These are phyloP conservation scores for Phalera bucephala DNA, from an alignment of 2,888 invertebrate species.

Conservation along the genomic window DNA sequence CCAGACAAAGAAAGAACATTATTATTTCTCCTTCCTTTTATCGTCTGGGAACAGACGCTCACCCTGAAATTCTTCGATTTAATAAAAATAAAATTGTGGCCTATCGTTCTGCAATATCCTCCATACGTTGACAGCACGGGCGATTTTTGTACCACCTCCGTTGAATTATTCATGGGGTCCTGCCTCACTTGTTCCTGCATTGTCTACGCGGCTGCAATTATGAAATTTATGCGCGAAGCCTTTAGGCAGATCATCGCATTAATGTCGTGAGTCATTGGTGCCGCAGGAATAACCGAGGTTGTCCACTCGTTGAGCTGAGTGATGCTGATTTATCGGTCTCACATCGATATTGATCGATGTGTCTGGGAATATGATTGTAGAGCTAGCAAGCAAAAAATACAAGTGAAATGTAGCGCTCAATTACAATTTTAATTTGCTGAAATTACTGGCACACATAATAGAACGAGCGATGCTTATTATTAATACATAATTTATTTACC, in stretches of 20 bases:
- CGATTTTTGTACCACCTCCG: slow-evolving; percentile 46
- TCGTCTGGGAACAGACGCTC: slow-evolving; percentile 44
- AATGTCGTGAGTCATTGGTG: slow-evolving; percentile 63
- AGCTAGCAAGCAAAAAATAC: slow-evolving; percentile 28
- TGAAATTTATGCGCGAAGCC: slow-evolving; percentile 73
- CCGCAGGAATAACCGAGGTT: slow-evolving; percentile 59
- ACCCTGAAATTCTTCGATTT: slow-evolving; percentile 53
- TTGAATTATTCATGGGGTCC: slow-evolving; percentile 72
- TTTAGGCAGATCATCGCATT: slow-evolving; percentile 67
- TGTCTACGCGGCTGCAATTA: slow-evolving; percentile 78
- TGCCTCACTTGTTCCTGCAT: slow-evolving; percentile 71
- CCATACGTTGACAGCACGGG: slow-evolving; percentile 52
- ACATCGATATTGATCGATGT: slow-evolving; percentile 70
- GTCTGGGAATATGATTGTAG: slow-evolving; percentile 49
- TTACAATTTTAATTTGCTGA: slow-evolving; percentile 15
- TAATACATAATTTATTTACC: too few relatives aligned
- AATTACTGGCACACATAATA: slow-evolving; percentile 14
- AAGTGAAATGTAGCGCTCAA: slow-evolving; percentile 16
- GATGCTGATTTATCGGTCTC: slow-evolving; percentile 73
- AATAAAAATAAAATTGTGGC: slow-evolving; percentile 57
- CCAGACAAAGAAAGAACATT: slow-evolving; percentile 38
- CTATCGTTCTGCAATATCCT: slow-evolving; percentile 46
- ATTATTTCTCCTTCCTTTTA: slow-evolving; percentile 38
- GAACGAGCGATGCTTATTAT: slow-evolving; percentile 8
- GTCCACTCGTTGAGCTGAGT: slow-evolving; percentile 66